Evolutionary conservation across 2,888 invertebrate genomes (phyloP), one percentile per base, ranked within the genome.

Genomic region (Oscheius sp.): DNA sequence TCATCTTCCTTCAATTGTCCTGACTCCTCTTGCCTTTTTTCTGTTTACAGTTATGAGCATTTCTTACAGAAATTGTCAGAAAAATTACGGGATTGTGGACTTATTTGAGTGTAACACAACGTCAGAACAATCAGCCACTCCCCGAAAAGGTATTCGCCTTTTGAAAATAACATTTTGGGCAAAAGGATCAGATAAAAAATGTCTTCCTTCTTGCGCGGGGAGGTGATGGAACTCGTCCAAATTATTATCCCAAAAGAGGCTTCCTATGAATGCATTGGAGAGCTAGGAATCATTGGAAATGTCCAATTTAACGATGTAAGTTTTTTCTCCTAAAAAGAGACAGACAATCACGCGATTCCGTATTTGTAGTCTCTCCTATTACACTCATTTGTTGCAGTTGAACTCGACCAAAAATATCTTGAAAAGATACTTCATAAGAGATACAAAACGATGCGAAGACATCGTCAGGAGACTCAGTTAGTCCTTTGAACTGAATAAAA

Each of bases 391-490:
- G 15, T 86, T 88, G 17, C 87, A 96, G 96, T 89, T 96, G 70
- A 96, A 96, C 89, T 94, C 94, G 1, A 94, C 95, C 88, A 94
- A 95, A 25, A 96, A 95, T 89, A 94, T 95, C 42, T 96, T 96
- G 87, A 95, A 96, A 91, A 91, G 96, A 74, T 96, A 96, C 88
- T 96, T 96, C 89, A 96, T 96, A 71, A 95, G 94, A 88, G 96
- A 97, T 89, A 95, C 96, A 48, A 92, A 96, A 63, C 91, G 96
- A 63, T 96, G 96, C 88, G 96, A 96, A 89, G 96, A 97, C 89
- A 96, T 97, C 88, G 96, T 81, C 63, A 48, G 82, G 15, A 82
- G 78, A 75, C 25, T 76, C 87, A 88, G 82, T 74, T n/a, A 57
- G 75, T 15, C 23, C 6, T 29, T 31, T 10, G 42, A 42, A 34